A percentile compares a stretch with the other conserved stretches of the same genome.
phyloP scores from a whole-genome alignment of 2,797 vertebrate genomes.

The Vipera latastei region DNA sequence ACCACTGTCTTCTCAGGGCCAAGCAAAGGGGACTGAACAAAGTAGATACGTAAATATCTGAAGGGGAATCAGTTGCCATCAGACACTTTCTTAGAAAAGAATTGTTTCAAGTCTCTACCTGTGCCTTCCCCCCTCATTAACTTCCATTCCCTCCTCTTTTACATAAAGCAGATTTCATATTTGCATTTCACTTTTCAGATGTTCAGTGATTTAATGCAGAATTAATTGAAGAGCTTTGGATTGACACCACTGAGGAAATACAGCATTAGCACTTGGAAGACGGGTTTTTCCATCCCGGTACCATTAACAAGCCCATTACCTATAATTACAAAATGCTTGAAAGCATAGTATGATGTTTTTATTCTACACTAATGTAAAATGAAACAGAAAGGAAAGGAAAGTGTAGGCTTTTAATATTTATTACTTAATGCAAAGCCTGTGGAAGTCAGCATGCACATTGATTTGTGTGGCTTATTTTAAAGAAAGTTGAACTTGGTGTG shows the following conservation, averaged over 20 bases:
- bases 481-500: not conserved
- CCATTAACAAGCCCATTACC: slow-evolving; percentile 2
- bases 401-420: slow-evolving; percentile 2
- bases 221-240: not conserved
- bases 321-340: slow-evolving; percentile 25
- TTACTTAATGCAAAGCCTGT: not conserved
- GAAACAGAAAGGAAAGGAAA: slow-evolving; percentile 10
- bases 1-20: not conserved
- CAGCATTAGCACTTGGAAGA: not conserved
- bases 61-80: not conserved
- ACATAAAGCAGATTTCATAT: not conserved
- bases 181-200: slow-evolving; percentile 12
- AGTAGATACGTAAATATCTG: not conserved
- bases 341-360: slow-evolving; percentile 5
- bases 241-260: not conserved
- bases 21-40: not conserved
- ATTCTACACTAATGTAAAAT: slow-evolving; percentile 20
- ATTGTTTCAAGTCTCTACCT: not conserved
- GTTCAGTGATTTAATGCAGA: not conserved
- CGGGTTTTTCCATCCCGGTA: not conserved
- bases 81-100: not conserved
- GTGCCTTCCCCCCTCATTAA: not conserved
- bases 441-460: not conserved
- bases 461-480: slow-evolving; percentile 6
- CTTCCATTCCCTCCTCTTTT: not conserved